These are phyloP conservation scores for Natator depressus DNA, from an alignment of 2,113 vertebrate species.

Conservation along the genomic window DNA sequence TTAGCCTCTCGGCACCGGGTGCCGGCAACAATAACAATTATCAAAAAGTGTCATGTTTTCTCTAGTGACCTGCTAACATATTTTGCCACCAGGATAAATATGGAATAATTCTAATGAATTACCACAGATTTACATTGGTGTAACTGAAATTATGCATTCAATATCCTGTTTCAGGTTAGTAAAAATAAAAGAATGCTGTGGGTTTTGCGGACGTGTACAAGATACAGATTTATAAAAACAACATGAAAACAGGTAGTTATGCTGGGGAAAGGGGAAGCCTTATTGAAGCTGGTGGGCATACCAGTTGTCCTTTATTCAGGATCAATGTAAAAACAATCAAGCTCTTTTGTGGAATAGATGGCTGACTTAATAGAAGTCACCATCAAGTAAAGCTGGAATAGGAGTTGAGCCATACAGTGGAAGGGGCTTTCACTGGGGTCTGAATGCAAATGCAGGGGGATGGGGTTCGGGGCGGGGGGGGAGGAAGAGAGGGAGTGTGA, in stretches of 20 bases:
- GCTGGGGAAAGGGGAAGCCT: too few species aligned
- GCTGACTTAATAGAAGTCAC: too few species aligned
- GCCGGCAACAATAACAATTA: too few species aligned
- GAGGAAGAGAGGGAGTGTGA: neutral
- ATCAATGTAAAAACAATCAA: too few species aligned
- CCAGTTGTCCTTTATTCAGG: too few species aligned
- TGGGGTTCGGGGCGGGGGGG: neutral
- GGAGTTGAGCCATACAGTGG: neutral
- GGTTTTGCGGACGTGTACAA: neutral
- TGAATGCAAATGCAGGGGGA: neutral
- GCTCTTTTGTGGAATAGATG: too few species aligned
- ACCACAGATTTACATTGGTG: neutral
- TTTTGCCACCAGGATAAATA: neutral
- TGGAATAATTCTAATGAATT: neutral
- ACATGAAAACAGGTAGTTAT: too few species aligned
- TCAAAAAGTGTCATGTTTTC: slow-evolving; percentile 26
- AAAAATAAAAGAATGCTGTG: too few species aligned
- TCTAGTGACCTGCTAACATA: neutral
- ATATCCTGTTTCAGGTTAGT: neutral
- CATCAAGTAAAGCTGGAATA: too few species aligned
- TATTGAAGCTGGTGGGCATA: too few species aligned
- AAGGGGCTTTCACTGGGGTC: neutral
- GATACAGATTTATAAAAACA: too few species aligned
- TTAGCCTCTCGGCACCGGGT: neutral
- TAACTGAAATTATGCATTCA: neutral